Base-by-base conservation (phyloP, 1,140 invertebrate genomes). In the Penaeus indicus region DNA sequence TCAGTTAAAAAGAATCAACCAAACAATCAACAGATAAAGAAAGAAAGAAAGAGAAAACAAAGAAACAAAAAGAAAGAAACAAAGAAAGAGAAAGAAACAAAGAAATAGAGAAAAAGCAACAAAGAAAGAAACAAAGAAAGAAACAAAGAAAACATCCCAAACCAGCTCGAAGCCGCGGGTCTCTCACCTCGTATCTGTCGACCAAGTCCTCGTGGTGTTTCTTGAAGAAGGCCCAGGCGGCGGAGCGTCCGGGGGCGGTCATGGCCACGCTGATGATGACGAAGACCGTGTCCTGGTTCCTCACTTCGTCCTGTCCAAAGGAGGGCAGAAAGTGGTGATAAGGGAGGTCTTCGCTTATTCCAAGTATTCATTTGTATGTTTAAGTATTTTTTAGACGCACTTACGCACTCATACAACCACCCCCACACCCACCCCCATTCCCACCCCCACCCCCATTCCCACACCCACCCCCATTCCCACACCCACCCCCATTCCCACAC, bases 191-290 rank as follows among this genome's bases (percentile, higher is more conserved):
- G 92, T 98, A 98, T 91, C 96, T 94, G 77, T 96, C 94, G 84
- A 95, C 94, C 21, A 99, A 94, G 75, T 94, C 93, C 77, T 95
- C 93, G 95, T 96, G 96, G 91, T 98, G 96, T n/a, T 96, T 94
- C 92, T 98, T 96, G 91, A 98, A 96, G 93, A 97, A 99, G 78
- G 96, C 92, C 98, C 98, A 99, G 1, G 96, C 96, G 77, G 98
- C 93, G 80, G 97, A 95, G 62, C 97, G 95, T 1, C 97, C 97
- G 85, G 94, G 93, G 90, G 95, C 95, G 84, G 95, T 96, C 86
- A 96, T 94, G 0, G 96, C 95, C 7, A 98, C 96, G 13, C 97
- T 96, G 89, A 96, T 96, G 62, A 99, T 96, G 0, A 98, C 96
- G 92, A 97, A 97, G 1, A 97, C 95, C 0, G 97, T 96, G 92